Evolutionary conservation across 2,113 vertebrate genomes (phyloP).

Genomic region (Halcyon senegalensis): DNA sequence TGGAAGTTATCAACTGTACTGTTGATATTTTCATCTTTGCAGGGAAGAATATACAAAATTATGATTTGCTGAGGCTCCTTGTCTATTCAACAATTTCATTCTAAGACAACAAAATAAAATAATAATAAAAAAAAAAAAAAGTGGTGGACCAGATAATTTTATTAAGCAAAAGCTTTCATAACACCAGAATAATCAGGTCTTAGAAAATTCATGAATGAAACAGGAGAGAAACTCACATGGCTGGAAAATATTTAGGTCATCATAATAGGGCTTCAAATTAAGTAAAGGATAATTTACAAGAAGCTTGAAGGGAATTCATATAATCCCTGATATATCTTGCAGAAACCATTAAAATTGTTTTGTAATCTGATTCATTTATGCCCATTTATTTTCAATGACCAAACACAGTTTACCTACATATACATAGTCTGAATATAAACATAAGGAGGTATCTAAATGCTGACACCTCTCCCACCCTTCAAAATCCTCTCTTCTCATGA

Average conservation of each 20-base stretch:
- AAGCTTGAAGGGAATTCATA: neutral
- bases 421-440: neutral
- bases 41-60: neutral
- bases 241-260: neutral
- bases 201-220: neutral
- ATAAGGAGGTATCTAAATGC: neutral
- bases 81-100: neutral
- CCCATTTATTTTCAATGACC: neutral
- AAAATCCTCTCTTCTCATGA: neutral
- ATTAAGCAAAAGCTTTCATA: neutral
- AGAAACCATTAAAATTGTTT: neutral
- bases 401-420: neutral
- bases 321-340: neutral
- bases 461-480: neutral
- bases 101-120: neutral
- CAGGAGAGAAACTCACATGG: neutral
- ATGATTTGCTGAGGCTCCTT: neutral
- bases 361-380: neutral
- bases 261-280: neutral
- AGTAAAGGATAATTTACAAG: neutral
- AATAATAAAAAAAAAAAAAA: neutral
- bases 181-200: neutral
- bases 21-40: neutral
- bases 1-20: neutral
- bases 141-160: neutral